Evolutionary conservation across 2,888 invertebrate genomes (phyloP), one percentile per base, ranked within the genome.

Genomic region (Ganaspis brasiliensis): DNA sequence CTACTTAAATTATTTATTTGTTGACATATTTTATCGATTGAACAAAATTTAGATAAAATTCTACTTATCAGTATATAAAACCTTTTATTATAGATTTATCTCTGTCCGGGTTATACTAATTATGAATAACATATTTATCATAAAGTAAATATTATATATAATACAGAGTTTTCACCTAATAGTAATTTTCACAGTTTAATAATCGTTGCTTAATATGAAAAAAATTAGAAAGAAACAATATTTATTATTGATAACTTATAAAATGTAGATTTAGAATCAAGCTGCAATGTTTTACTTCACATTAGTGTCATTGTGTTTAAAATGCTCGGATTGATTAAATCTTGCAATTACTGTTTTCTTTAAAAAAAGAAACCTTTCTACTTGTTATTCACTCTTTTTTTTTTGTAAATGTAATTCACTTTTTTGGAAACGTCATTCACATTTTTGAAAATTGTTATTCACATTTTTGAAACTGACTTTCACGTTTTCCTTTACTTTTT

Each of bases 101-200:
- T 45, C 1, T 52, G 9, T 52, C 52, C 52, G 52, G 52, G 19
- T 16, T 52, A n/a, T 52, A 52, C 16, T 2, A 52, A 52, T 52
- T 6, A 52, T 52, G 16, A 16, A 52, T 52, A 16, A 19, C 16
- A 52, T 16, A 52, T 52, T 52, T 52, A 52, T 52, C 19, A 52
- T 52, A 52, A 52, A 19, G 19, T 45, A 45, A 12, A 45, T 45
- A 52, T 52, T 19, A 19, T 16, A 52, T 45, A 45, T 52, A 52
- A 52, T 52, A 52, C 19, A 52, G 49, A 49, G 52, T 52, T 52
- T 52, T 16, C 52, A 52, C 52, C 52, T 52, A 21, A 52, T 52
- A 52, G 52, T 52, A 52, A 52, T 52, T 52, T 52, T 52, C 52
- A 52, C 52, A 52, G 52, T 52, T 52, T 52, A 52, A 52, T 52